Conservation (phyloP, 2,113 vertebrate species). For the Hylia prasina region DNA sequence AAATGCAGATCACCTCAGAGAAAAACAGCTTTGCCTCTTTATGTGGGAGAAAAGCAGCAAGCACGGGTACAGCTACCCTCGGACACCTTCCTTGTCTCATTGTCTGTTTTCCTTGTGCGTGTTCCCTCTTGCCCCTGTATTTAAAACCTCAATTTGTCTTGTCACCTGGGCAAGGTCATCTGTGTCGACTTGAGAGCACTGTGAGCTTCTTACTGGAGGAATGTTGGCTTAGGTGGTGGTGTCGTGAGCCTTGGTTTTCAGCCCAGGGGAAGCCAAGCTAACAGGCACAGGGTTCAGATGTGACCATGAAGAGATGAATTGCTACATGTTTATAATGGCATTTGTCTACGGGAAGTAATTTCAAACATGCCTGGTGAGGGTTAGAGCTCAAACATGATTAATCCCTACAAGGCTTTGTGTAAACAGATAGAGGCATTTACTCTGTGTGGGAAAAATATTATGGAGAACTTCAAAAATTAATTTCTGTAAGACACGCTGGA, state of each 20-base stretch:
- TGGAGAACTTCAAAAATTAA: background rate
- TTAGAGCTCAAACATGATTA: background rate
- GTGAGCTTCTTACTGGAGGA: background rate
- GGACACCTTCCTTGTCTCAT: rapidly evolving
- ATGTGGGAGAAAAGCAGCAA: background rate
- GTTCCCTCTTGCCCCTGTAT: no score
- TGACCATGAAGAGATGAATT: background rate
- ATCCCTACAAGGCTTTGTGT: background rate
- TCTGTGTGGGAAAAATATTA: background rate
- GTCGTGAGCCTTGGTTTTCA: background rate
- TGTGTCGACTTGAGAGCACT: background rate
- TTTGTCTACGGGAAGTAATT: background rate
- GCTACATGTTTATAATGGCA: rapidly evolving
- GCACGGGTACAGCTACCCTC: background rate
- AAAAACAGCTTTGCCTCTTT: background rate
- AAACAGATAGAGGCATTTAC: background rate
- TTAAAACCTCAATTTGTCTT: background rate
- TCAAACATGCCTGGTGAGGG: background rate
- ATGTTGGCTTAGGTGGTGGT: background rate
- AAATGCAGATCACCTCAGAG: background rate
- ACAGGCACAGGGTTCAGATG: background rate
- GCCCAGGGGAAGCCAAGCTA: background rate
- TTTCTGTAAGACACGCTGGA: background rate
- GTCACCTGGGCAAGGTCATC: background rate
- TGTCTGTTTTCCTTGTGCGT: background rate